Percentiles rank a stretch among this genome's conserved stretches.
phyloP scores from a whole-genome alignment of 2,797 vertebrate species.

The Tolypeutes matacus region DNA sequence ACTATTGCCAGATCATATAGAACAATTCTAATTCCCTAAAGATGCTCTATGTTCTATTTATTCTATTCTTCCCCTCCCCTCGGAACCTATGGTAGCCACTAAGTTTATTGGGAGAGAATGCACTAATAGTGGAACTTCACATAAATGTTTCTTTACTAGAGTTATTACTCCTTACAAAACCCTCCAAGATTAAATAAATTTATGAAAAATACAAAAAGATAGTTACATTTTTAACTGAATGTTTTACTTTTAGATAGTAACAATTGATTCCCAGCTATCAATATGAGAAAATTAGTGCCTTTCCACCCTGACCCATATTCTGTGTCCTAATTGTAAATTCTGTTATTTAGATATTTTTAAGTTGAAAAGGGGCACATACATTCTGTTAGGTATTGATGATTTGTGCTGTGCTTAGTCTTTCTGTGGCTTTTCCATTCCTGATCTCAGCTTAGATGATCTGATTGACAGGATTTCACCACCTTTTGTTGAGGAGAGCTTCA shows the following conservation, averaged over 20 bases:
- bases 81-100: too few relatives aligned
- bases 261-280: neutral
- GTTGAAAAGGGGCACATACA: neutral
- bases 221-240: neutral
- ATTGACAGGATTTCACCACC: neutral
- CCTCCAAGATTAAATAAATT: neutral
- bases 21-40: too few relatives aligned
- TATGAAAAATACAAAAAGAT: neutral
- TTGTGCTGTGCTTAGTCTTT: neutral
- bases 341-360: constrained; percentile 2
- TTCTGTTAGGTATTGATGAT: neutral
- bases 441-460: neutral
- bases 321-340: neutral
- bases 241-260: neutral
- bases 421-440: neutral
- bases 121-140: neutral
- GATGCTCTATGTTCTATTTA: too few relatives aligned
- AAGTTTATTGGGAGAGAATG: neutral
- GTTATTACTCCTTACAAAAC: neutral
- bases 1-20: too few relatives aligned
- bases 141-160: neutral
- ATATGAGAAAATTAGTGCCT: neutral
- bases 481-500: neutral
- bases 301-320: neutral
- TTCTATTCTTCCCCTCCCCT: too few relatives aligned